A percentile compares a stretch with the other conserved stretches of the same genome.
These are phyloP conservation scores for Dinothrombium tinctorium DNA, from an alignment of 1,140 invertebrate genomes.

Conservation along the genomic window DNA sequence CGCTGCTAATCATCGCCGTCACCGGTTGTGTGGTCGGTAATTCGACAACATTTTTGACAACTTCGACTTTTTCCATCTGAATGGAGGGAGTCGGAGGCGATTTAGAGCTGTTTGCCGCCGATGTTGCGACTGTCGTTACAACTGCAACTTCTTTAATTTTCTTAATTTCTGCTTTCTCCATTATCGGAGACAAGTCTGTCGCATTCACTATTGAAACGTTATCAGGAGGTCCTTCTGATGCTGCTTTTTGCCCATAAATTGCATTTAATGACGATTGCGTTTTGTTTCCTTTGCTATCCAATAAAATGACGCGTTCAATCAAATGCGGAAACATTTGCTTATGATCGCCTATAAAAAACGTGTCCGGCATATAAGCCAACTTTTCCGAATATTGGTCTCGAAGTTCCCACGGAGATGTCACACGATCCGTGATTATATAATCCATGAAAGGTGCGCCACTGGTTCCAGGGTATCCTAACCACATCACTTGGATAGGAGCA, in stretches of 20 bases:
- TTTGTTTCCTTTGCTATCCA: slow-evolving; percentile 34
- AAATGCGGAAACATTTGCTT: slow-evolving; percentile 96
- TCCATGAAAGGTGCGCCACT: slow-evolving; percentile 97
- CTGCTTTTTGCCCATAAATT: slow-evolving; percentile 7
- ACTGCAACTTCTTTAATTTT: slow-evolving; percentile 20
- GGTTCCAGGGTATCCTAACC: slow-evolving; percentile 96
- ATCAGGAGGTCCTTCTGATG: slow-evolving; percentile 31
- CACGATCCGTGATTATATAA: slow-evolving; percentile 83
- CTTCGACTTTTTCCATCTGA: slow-evolving; percentile 42
- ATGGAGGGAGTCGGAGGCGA: background rate
- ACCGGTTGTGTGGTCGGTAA: slow-evolving; percentile 76
- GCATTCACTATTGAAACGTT: slow-evolving; percentile 85
- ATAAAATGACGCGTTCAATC: slow-evolving; percentile 53
- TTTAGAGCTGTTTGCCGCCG: too few species aligned
- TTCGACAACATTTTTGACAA: slow-evolving; percentile 78
- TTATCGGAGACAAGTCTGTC: slow-evolving; percentile 67
- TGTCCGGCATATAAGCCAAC: slow-evolving; percentile 89
- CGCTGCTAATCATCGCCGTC: slow-evolving; percentile 42
- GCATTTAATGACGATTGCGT: background rate
- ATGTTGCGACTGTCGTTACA: slow-evolving; percentile 18
- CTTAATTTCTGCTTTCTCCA: slow-evolving; percentile 72
- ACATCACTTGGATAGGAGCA: slow-evolving; percentile 92
- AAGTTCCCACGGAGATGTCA: slow-evolving; percentile 70
- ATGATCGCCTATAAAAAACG: slow-evolving; percentile 97
- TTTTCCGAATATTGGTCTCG: slow-evolving; percentile 86